Evolutionary conservation across 2,888 invertebrate species (phyloP), one percentile per base, ranked within the genome.

Genomic region (Thymelicus sylvestris): DNA sequence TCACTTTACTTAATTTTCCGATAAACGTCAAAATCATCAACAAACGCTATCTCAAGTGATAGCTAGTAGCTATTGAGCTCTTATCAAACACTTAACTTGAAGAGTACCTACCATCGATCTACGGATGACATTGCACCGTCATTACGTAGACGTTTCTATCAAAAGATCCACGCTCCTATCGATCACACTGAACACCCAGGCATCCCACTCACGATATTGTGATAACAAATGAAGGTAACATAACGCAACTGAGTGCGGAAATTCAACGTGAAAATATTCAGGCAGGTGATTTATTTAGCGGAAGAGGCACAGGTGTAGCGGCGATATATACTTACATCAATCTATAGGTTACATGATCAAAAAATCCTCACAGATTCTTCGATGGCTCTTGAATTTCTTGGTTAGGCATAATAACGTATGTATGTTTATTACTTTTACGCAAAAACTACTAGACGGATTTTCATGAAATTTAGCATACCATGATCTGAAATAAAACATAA

Each of bases 171-270:
- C 7, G 7, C 38, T 38, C 59, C 38, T 38, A 59, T n/a, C 59
- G 1, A 7, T 10, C 48, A 13, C 63, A 63, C 31, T 50, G 63
- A 50, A 48, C 63, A 64, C 48, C 50, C 50, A 38, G 38, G 38
- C 15, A 39, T 31, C 38, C 48, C 38, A 31, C 31, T 50, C 48
- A 50, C 31, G 50, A 39, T 64, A 73, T 59, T 62, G 52, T 52
- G 67, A 74, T 73, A 74, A 67, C 70, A 71, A 74, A 74, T 75
- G 74, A 74, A 74, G 67, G 72, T 69, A 55, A 63, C 73, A 55
- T 55, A 68, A 72, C 72, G 66, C 69, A 69, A 81, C 76, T 75
- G 80, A 77, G 77, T 79, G 60, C 48, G 70, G 65, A 70, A 65
- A 70, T 70, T 65, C 65, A 60, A 52, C 65, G 69, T 59, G 70